A percentile compares a stretch with the other conserved stretches of the same genome.
These are phyloP conservation scores for Procavia capensis DNA, from an alignment of 2,113 vertebrate species.

Conservation along the genomic window DNA sequence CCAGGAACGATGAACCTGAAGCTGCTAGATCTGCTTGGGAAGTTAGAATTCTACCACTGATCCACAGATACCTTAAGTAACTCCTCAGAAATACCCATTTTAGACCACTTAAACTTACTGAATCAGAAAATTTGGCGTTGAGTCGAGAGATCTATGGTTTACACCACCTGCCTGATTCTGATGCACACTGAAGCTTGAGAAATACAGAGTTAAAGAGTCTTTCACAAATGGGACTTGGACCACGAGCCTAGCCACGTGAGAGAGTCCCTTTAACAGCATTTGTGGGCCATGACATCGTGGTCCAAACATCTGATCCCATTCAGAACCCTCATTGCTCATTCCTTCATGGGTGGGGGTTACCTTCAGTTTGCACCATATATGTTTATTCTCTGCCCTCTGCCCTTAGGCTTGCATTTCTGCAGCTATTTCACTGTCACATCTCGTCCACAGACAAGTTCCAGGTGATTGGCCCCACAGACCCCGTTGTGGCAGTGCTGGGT, in stretches of 20 bases:
- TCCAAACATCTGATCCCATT: no score
- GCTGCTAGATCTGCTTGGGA: background rate
- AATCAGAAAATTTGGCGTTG: background rate
- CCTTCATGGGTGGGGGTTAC: no score
- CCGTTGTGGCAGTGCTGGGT: background rate
- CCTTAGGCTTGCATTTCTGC: background rate
- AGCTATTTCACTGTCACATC: background rate
- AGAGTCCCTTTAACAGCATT: background rate
- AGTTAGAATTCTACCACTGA: background rate
- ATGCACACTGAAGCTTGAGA: fast-evolving
- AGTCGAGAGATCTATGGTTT: background rate
- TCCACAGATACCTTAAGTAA: background rate
- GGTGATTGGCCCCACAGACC: background rate
- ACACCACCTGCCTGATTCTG: background rate
- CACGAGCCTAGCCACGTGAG: background rate
- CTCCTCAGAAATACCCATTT: background rate
- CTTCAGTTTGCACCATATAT: fast-evolving
- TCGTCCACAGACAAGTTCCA: conserved; percentile 35
- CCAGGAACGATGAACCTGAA: background rate
- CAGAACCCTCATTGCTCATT: background rate
- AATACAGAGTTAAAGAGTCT: background rate
- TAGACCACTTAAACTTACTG: background rate
- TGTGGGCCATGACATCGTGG: background rate
- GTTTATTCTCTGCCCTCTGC: fast-evolving
- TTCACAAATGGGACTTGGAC: background rate